Percentiles rank a stretch among this genome's conserved stretches.
phyloP scores from a whole-genome alignment of 2,888 invertebrate species.

The Drosophila merina region DNA sequence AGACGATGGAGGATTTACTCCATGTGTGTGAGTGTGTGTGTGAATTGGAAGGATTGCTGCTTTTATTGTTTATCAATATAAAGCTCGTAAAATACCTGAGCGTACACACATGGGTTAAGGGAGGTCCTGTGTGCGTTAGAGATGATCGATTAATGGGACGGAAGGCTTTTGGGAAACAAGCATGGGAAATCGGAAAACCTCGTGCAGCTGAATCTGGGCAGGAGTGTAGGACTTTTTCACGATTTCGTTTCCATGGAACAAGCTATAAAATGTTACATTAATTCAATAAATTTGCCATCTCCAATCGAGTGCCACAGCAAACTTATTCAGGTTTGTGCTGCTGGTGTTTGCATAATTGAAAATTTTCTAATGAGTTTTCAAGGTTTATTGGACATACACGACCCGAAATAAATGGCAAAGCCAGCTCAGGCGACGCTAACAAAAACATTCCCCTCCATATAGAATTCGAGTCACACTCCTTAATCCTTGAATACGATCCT shows the following conservation, averaged over 20 bases:
- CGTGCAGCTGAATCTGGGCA: constrained; percentile 5
- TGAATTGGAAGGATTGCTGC: constrained; percentile 35
- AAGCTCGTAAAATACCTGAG: constrained; percentile 69
- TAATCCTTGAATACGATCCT: constrained; percentile 7
- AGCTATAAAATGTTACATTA: background rate
- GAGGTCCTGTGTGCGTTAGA: constrained; percentile 27
- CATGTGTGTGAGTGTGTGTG: constrained; percentile 11
- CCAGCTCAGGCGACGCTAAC: background rate
- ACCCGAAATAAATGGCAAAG: constrained; percentile 12
- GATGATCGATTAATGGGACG: constrained; percentile 38
- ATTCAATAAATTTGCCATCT: background rate
- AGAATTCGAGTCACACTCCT: constrained; percentile 27
- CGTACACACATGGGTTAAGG: constrained; percentile 29
- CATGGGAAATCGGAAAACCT: background rate
- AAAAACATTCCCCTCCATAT: constrained; percentile 11
- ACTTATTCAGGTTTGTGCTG: constrained; percentile 1
- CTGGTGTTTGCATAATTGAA: constrained; percentile 71
- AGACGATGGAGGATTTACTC: background rate
- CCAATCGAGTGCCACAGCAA: background rate
- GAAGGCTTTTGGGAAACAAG: constrained; percentile 10
- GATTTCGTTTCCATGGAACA: background rate
- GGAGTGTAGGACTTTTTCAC: constrained; percentile 16
- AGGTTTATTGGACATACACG: constrained; percentile 66
- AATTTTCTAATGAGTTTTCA: constrained; percentile 69
- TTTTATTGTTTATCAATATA: constrained; percentile 76